Evolutionary conservation across 2,888 invertebrate species (phyloP), one percentile per base, ranked within the genome.

Genomic region (Leptothorax acervorum): DNA sequence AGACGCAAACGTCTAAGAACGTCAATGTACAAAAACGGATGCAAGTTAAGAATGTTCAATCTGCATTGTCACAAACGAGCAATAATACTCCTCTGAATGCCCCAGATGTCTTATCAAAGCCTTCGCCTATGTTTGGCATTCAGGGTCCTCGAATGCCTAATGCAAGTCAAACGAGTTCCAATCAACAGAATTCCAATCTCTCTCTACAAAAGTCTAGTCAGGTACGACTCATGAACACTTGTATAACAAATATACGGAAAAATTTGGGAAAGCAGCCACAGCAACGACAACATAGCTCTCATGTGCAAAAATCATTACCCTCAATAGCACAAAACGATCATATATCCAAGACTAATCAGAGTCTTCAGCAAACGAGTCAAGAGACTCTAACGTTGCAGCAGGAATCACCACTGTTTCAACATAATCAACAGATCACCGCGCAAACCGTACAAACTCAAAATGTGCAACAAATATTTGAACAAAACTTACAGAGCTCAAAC

Each of bases 401-500:
- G 76, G 87, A 90, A n/a, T 79, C 90, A n/a, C 85, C 91, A 8
- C 85, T 93, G 9, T 93, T 93, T 85, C 94, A 94, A 84, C 94
- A 93, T 82, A 94, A 93, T 89, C 91, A 76, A 85, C 94, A 94
- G 82, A 92, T 93, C 65, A 92, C 93, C 3, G 91, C 94, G 6
- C 94, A 94, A 75, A 91, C 93, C 4, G 91, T 94, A 8, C 94
- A 94, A 78, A 92, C 93, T 15, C 90, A 94, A 74, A 94, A 94
- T 84, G 89, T 93, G 0, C 94, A 94, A 75, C 93, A 94, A 48
- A 90, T 93, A 45, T 93, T 93, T n/a, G 94, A 94, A 62, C 94
- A 94, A 75, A 94, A 93, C 89, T 84, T 94, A 60, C 94, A 94
- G 81, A 84, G 92, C 18, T 68, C 89, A 42, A 91, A 88, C 76